Evolutionary conservation across 1,140 invertebrate species (phyloP), one percentile per base, ranked within the genome.

Genomic region (Latrodectus geometricus): DNA sequence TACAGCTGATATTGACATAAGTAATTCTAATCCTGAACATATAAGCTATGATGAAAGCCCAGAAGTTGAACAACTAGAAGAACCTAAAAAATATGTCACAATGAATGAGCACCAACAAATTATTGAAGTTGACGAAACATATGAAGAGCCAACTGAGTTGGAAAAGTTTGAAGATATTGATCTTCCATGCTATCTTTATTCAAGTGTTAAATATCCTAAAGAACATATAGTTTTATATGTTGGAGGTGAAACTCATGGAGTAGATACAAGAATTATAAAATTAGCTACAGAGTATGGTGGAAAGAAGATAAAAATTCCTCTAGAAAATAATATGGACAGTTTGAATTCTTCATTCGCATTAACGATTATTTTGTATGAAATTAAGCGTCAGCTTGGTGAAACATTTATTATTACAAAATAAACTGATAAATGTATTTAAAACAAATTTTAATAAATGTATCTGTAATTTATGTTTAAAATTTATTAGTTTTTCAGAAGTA

Each of bases 241-340:
- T 89, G 96, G 96, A 35, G 96, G 96, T n/a, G 97, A 98, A 92
- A 97, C 95, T 20, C 93, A 95, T 90, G 96, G 97, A 0, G 91
- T 98, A 8, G 96, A 95, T 92, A 88, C 92, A 65, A 92, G 95
- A 80, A 93, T 94, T 12, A 93, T 93, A 88, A 91, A 93, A 88
- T 91, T 95, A 48, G 91, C 93, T 8, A 89, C 91, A 76, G 90
- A 92, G 17, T 91, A 90, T 88, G 92, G 93, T 87, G 95, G 91
- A 54, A 86, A 88, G 12, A 89, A 82, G 88, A 83, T 92, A 7
- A 90, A 89, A 87, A 95, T 98, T 88, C 97, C 97, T 0, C 90
- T 98, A 86, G 93, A 92, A 85, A 94, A 94, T 90, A 93, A 93
- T 14, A 92, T 97, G 4, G 95, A 98, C 65, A 98, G 97, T 91